Evolutionary conservation across 2,797 vertebrate genomes (phyloP).

Genomic region (Oryzias dopingdopingensis): DNA sequence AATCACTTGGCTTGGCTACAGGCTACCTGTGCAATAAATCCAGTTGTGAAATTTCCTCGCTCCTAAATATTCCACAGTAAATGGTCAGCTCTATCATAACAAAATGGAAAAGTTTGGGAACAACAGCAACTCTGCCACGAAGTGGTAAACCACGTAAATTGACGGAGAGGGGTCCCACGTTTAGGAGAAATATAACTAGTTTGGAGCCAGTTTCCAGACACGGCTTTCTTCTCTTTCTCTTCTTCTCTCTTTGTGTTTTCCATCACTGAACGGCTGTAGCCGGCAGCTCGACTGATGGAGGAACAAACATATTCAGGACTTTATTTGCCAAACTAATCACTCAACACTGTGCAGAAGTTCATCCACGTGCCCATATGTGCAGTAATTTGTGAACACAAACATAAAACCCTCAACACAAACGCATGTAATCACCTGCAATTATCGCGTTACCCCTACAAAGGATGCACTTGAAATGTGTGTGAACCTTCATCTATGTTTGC

Average conservation of each 20-base stretch:
- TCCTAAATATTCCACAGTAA: too few relatives aligned
- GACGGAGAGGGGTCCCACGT: slow-evolving; percentile 1
- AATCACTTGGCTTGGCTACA: too few relatives aligned
- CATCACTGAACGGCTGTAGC: slow-evolving; percentile 44
- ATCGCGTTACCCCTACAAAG: slow-evolving; percentile 39
- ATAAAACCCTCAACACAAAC: slow-evolving; percentile 27
- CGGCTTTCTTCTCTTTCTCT: slow-evolving; percentile 1
- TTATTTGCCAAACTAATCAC: slow-evolving; percentile 64
- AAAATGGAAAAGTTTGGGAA: too few relatives aligned
- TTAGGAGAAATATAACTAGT: slow-evolving; percentile 15
- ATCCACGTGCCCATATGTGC: slow-evolving; percentile 43
- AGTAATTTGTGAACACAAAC: slow-evolving; percentile 17
- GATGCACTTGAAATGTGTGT: slow-evolving; percentile 32
- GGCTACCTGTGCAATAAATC: too few relatives aligned
- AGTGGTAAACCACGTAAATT: too few relatives aligned
- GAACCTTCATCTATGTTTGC: slow-evolving; percentile 37
- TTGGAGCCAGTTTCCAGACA: slow-evolving; percentile 9
- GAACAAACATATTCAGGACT: slow-evolving; percentile 70
- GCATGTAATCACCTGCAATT: slow-evolving; percentile 37
- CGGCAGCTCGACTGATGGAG: slow-evolving; percentile 69
- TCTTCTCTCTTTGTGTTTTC: slow-evolving; percentile 24
- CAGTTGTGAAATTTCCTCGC: too few relatives aligned
- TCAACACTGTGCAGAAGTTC: slow-evolving; percentile 62
- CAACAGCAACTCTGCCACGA: too few relatives aligned
- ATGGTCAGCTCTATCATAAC: too few relatives aligned